Percentiles rank a stretch among this genome's conserved stretches.
Evolutionary conservation across 2,113 vertebrate genomes (phyloP).

Genomic region (Caloenas nicobarica): DNA sequence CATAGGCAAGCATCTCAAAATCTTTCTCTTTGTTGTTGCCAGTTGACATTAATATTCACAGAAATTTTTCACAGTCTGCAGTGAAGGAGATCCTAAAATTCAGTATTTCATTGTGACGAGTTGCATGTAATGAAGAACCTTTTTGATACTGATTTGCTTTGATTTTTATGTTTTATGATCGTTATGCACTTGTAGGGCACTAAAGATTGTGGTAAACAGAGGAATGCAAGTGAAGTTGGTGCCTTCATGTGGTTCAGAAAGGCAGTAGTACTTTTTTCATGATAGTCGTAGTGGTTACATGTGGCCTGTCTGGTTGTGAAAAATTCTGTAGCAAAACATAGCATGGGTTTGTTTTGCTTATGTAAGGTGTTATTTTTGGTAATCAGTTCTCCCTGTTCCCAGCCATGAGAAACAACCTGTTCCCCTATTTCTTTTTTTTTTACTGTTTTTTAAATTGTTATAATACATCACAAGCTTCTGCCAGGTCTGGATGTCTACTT

Average conservation of each 20-base stretch:
- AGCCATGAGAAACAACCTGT: not conserved
- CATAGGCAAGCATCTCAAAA: not conserved
- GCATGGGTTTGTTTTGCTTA: conserved; percentile 21
- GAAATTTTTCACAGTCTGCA: not conserved
- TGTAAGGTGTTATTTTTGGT: conserved; percentile 26
- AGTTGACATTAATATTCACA: not conserved
- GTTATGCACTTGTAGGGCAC: not conserved
- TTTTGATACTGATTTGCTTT: not conserved
- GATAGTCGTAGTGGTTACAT: conserved; percentile 10
- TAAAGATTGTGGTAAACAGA: not conserved
- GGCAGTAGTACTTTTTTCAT: conserved; percentile 1
- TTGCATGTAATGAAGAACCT: not conserved
- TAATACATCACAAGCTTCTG: not conserved
- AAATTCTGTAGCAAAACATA: conserved; percentile 24
- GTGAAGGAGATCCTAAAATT: not conserved
- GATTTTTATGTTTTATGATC: not conserved
- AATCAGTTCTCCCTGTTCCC: not conserved
- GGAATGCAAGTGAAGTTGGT: not conserved
- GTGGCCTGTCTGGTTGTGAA: conserved; percentile 31
- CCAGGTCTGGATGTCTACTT: not conserved
- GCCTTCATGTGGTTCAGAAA: not conserved
- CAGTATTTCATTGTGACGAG: not conserved
- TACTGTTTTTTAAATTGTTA: not conserved
- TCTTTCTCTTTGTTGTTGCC: not conserved
- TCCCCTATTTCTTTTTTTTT: not conserved